phyloP scores from a whole-genome alignment of 2,113 vertebrate species.

The Pantherophis guttatus region DNA sequence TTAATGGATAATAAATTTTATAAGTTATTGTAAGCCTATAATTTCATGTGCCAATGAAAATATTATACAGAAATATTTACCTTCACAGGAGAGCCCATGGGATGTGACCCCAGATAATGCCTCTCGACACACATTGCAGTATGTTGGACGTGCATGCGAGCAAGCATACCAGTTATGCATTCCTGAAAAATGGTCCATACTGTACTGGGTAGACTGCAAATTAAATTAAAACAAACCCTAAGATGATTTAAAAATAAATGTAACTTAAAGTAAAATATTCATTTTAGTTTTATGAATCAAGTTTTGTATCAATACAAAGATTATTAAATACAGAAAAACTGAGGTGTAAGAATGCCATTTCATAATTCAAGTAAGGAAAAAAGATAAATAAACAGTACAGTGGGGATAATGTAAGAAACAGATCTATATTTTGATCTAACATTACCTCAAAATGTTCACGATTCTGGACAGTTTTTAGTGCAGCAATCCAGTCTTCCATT shows the following conservation, averaged over 20 bases:
- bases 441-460: conserved; percentile 90
- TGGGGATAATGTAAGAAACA: neutral
- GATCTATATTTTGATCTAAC: neutral
- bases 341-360: neutral
- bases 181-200: conserved; percentile 99
- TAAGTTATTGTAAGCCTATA: neutral
- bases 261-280: neutral
- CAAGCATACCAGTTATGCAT: conserved; percentile 99
- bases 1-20: neutral
- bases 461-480: conserved; percentile 89
- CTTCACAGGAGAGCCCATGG: conserved; percentile 95
- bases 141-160: conserved; percentile 91
- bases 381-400: neutral
- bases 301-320: neutral
- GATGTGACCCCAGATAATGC: conserved; percentile 92
- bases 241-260: neutral
- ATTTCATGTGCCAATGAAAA: rapidly evolving
- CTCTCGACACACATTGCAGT: conserved; percentile 96
- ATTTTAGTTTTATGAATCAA: neutral
- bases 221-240: conserved; percentile 24
- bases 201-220: conserved; percentile 90
- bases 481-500: conserved; percentile 98
- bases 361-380: neutral
- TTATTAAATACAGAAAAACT: neutral
- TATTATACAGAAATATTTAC: conserved; percentile 50